Evolutionary conservation across 2,113 vertebrate genomes (phyloP).

Genomic region (Gopherus evgoodei): DNA sequence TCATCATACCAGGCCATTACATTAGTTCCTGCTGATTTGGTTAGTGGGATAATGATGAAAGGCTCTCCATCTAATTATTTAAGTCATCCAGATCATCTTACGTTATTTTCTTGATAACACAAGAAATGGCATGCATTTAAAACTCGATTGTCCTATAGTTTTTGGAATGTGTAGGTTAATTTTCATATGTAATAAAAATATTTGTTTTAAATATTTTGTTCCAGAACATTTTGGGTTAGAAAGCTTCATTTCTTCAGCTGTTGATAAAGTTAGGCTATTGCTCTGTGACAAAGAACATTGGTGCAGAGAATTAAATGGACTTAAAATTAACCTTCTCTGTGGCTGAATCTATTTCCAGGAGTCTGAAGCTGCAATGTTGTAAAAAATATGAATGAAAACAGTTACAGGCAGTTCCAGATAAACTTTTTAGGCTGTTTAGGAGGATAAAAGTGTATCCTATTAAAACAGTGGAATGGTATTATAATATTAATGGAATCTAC

Average conservation of each 20-base stretch:
- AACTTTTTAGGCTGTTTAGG: background rate
- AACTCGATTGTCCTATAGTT: background rate
- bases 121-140: background rate
- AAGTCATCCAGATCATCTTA: accelerated
- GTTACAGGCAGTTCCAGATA: background rate
- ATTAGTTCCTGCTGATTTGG: background rate
- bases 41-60: background rate
- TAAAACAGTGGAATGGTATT: accelerated
- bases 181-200: background rate
- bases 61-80: background rate
- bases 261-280: background rate
- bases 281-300: background rate
- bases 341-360: background rate
- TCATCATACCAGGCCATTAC: background rate
- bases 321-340: background rate
- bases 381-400: background rate
- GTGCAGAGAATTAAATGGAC: background rate
- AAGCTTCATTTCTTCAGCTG: background rate
- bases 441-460: background rate
- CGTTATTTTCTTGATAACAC: accelerated
- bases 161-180: background rate
- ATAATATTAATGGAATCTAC: constrained; percentile 1
- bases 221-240: background rate
- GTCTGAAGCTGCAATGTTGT: background rate
- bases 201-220: background rate